These are phyloP conservation scores for Drosophila histrio DNA, from an alignment of 2,888 invertebrate species.

Conservation along the genomic window DNA sequence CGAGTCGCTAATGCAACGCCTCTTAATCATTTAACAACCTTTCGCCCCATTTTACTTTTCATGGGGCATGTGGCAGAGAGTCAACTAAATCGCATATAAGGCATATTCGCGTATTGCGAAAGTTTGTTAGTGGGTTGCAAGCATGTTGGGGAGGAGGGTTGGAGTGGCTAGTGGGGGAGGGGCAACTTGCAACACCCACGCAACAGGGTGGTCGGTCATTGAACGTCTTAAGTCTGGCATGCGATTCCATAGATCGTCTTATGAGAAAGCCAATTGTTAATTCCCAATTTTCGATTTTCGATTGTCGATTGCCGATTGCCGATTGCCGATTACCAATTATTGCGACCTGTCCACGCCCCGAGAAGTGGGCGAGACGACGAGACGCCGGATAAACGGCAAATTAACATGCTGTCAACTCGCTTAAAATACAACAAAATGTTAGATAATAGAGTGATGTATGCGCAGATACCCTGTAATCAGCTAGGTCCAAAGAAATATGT, in stretches of 20 bases:
- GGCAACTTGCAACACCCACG: slow-evolving; percentile 35
- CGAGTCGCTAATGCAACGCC: slow-evolving; percentile 73
- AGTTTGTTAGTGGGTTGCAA: slow-evolving; percentile 18
- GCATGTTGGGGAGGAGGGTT: neutral
- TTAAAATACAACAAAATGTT: neutral
- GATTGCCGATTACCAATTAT: slow-evolving; percentile 55
- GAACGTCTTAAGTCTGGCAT: slow-evolving; percentile 49
- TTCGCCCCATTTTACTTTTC: slow-evolving; percentile 76
- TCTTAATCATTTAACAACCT: slow-evolving; percentile 79
- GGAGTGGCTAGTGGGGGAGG: too few relatives aligned
- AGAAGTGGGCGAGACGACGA: slow-evolving; percentile 7
- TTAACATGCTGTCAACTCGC: slow-evolving; percentile 54
- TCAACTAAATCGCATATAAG: slow-evolving; percentile 11
- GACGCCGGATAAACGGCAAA: slow-evolving; percentile 47
- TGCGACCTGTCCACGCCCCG: slow-evolving; percentile 52
- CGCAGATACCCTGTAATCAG: neutral
- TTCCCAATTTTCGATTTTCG: slow-evolving; percentile 35
- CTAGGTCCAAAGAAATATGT: neutral
- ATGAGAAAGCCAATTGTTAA: slow-evolving; percentile 59
- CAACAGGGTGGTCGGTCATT: slow-evolving; percentile 49
- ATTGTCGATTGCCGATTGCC: slow-evolving; percentile 34
- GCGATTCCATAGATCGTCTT: slow-evolving; percentile 37
- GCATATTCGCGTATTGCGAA: slow-evolving; percentile 17
- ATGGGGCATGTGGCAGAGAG: slow-evolving; percentile 15
- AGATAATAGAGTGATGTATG: neutral